Base-by-base conservation (phyloP, 30 jellyfish, hydroid and myxozoan genomes). In the Aurelia sp. region DNA sequence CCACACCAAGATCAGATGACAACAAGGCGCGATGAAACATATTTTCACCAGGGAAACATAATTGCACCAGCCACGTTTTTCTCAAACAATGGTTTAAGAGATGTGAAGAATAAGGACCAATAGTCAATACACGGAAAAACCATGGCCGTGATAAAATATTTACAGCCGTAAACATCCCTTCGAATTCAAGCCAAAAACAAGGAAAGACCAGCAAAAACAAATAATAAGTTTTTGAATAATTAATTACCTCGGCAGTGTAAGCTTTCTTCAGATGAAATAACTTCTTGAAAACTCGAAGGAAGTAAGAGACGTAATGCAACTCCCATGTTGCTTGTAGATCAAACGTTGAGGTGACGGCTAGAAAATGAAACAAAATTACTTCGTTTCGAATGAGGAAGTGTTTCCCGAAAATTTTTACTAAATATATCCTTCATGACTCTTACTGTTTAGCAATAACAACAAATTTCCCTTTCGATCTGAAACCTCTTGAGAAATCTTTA, bases 291-390 rank as follows among this genome's bases (percentile, higher is more conserved):
- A 84, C 93, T 73, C 93, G 63, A 61, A 84, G 75, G 76, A 84
- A 84, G 21, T 72, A 84, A 4, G 93, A 84, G 15, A 84, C 93
- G 69, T 84, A 84, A 33, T 84, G 93, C 53, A 84, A 87, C 66
- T 84, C 93, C 93, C 93, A 84, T 17, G 93, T 84, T 58, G 88
- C 74, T 72, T 84, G 93, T 9, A 84, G 79, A 59, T 84, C 85
- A 40, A 30, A 35, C 75, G 64, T 84, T 3, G 88, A 10, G 5
- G 88, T 50, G 50, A 72, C 82, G 31, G 93, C 93, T 84, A 53
- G 8, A 44, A 31, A 76, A 31, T 15, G 24, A 53, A 76, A 76
- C 35, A 74, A 0, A 74, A 47, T 12, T 35, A 5, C 7, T 44
- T n/a, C 15, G 13, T 9, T 61, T 19, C 13, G 33, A 5, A 22